Evolutionary conservation across 2,797 vertebrate genomes (phyloP).

Genomic region (Cygnus olor): DNA sequence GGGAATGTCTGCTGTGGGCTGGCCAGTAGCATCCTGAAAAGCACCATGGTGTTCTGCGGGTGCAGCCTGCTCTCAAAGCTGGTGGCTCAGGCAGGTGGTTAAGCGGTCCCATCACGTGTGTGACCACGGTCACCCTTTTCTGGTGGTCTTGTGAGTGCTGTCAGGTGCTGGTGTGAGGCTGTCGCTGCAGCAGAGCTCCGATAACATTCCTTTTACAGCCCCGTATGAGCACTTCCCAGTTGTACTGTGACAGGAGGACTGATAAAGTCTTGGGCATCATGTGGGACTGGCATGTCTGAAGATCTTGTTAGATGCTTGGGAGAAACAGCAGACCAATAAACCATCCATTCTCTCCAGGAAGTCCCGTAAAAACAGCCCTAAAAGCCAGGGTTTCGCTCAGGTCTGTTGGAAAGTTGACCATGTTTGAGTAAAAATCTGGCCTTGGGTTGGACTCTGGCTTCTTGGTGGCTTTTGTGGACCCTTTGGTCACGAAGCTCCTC

Average conservation of each 20-base stretch:
- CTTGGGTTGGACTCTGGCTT: background rate
- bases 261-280: rapidly evolving
- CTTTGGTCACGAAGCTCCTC: background rate
- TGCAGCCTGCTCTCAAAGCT: background rate
- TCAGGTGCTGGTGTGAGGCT: background rate
- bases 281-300: background rate
- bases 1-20: background rate
- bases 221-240: background rate
- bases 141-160: background rate
- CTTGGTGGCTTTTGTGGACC: background rate
- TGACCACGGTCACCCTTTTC: background rate
- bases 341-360: background rate
- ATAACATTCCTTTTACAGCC: background rate
- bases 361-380: background rate
- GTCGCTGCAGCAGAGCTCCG: background rate
- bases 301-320: rapidly evolving
- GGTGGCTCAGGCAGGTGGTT: background rate
- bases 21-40: background rate
- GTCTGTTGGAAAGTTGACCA: background rate
- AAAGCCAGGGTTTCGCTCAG: background rate
- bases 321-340: background rate
- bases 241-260: rapidly evolving
- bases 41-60: rapidly evolving
- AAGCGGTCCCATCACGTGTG: rapidly evolving
- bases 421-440: background rate